These are phyloP conservation scores for Alentia gelatinosa DNA, from an alignment of 2,888 invertebrate species.

Conservation along the genomic window DNA sequence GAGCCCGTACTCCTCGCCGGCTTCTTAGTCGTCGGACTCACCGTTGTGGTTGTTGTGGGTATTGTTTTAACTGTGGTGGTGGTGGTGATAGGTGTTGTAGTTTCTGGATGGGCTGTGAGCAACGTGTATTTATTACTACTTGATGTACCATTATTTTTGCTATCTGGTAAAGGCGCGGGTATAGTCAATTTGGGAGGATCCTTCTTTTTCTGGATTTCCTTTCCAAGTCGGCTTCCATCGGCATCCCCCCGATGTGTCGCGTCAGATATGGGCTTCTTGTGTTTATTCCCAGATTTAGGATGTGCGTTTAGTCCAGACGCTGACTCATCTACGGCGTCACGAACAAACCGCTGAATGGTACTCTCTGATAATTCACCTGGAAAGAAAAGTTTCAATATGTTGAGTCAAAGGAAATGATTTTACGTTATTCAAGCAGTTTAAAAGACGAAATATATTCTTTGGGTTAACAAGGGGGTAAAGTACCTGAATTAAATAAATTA, in stretches of 20 bases:
- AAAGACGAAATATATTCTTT: too few species aligned
- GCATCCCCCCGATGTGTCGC: too few species aligned
- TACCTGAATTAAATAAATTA: too few species aligned
- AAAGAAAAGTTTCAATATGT: neutral
- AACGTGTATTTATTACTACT: too few species aligned
- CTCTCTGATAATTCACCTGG: neutral
- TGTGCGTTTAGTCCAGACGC: neutral
- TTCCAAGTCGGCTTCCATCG: neutral
- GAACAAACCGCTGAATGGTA: neutral
- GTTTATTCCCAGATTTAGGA: neutral
- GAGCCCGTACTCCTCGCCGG: neutral
- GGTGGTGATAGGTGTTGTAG: slow-evolving; percentile 55
- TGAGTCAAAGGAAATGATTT: too few species aligned
- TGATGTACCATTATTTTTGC: too few species aligned
- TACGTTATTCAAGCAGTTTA: too few species aligned
- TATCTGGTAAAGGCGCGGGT: too few species aligned
- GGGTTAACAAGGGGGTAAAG: too few species aligned
- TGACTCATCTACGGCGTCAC: neutral
- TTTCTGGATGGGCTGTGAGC: slow-evolving; percentile 47
- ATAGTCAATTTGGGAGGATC: too few species aligned
- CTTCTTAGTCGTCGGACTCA: neutral
- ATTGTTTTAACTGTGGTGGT: slow-evolving; percentile 62
- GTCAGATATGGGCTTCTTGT: neutral
- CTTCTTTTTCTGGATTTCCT: neutral
- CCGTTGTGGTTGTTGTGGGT: slow-evolving; percentile 48